Evolutionary conservation across 1,140 invertebrate species (phyloP), one percentile per base, ranked within the genome.

Genomic region (Stegodyphus mimosarum): DNA sequence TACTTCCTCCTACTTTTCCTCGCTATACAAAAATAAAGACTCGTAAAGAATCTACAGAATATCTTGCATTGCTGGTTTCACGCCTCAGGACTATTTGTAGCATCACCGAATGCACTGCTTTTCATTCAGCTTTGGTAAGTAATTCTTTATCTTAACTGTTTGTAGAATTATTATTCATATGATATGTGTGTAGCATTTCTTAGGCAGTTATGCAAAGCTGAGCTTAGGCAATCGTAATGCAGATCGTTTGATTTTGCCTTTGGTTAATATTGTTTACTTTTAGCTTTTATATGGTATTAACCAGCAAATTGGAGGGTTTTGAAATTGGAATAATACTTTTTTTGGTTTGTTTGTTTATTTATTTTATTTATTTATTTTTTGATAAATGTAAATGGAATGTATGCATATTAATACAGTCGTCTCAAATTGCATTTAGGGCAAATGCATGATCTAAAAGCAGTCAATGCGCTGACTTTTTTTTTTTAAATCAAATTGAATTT

Each of bases 1-100:
- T 98, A 52, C 91, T 99, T 51, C 98, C 98, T 63, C 97, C 98
- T 1, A 98, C 98, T n/a, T 99, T 99, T 92, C 98, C 98, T 10
- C 93, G 98, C 3, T 99, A 98, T 90, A 97, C 97, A 2, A 95
- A 96, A 91, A 98, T 99, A 88, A 96, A 96, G 87, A 94, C 94
- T 71, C 92, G 96, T 63, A 90, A 92, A 53, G 96, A 97, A 88
- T 95, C 97, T 51, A 90, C 97, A 86, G 92, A 94, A 88, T 98
- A 98, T 91, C 93, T 98, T 88, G 93, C 95, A 88, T 94, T 95
- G 88, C 92, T 97, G 87, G 92, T 98, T 7, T 92, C 94, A 51
- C 92, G 96, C 85, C 92, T 98, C 53, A 94, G 96, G 89, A 93
- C 93, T 88, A 94, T 97, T 13, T 95, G 95, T 90, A 95, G 95